Percentiles rank a stretch among this genome's conserved stretches.
phyloP scores from a whole-genome alignment of 2,113 vertebrate species.

The Sphaerodactylus townsendi region DNA sequence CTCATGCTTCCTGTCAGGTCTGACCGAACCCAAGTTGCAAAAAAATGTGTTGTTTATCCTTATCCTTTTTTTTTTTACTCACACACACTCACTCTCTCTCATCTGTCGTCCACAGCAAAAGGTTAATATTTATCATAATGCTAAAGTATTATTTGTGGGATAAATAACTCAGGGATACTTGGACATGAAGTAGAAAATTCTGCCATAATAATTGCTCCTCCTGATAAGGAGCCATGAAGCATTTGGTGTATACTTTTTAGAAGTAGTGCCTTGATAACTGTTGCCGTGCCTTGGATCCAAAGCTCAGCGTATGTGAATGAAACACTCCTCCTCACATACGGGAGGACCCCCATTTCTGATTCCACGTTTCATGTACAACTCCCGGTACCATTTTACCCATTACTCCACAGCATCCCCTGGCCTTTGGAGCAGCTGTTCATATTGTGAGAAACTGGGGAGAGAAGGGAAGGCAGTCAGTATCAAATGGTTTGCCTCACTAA shows the following conservation, averaged over 20 bases:
- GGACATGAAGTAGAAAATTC: constrained; percentile 19
- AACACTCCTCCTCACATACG: not conserved
- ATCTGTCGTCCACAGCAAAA: not conserved
- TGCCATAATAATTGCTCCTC: constrained; percentile 20
- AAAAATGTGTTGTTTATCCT: not conserved
- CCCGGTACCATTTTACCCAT: too few species aligned
- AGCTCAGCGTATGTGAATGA: not conserved
- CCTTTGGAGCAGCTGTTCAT: too few species aligned
- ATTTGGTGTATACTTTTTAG: not conserved
- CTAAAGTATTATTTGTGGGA: not conserved
- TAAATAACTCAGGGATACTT: constrained; percentile 8
- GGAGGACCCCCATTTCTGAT: not conserved
- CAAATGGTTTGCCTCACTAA: too few species aligned
- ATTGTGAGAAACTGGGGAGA: too few species aligned
- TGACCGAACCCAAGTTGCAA: not conserved
- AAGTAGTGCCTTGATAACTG: not conserved
- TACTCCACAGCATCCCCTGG: not conserved
- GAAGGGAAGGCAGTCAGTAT: too few species aligned
- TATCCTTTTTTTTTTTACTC: not conserved
- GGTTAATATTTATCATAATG: not conserved
- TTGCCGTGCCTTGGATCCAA: not conserved
- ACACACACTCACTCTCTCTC: not conserved
- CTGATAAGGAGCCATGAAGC: constrained; percentile 15
- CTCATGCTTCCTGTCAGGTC: not conserved
- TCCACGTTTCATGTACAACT: too few species aligned